These are phyloP conservation scores for Brachystomella parvula DNA, from an alignment of 1,140 invertebrate species.

Conservation along the genomic window DNA sequence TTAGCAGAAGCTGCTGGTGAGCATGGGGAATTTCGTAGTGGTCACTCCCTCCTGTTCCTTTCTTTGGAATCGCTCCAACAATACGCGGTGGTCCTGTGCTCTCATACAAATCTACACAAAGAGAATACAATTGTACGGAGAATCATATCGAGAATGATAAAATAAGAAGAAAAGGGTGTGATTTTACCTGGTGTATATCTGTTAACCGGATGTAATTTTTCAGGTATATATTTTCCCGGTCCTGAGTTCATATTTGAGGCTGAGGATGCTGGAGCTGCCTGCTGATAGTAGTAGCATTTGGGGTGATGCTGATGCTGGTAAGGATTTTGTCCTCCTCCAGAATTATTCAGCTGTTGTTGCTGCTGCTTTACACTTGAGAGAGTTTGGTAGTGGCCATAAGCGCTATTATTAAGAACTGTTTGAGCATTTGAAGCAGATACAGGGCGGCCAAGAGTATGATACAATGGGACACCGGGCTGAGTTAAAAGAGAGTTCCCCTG, in stretches of 20 bases:
- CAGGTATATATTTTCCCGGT: slow-evolving; percentile 32
- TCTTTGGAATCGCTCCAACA: slow-evolving; percentile 68
- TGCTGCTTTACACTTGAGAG: slow-evolving; percentile 22
- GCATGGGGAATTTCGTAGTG: slow-evolving; percentile 39
- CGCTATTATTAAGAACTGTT: slow-evolving; percentile 28
- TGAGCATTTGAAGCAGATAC: slow-evolving; percentile 21
- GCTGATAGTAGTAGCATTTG: slow-evolving; percentile 38
- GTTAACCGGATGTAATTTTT: slow-evolving; percentile 37
- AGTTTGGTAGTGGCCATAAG: slow-evolving; percentile 29
- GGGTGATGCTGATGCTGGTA: slow-evolving; percentile 35
- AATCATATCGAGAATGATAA: slow-evolving; percentile 3
- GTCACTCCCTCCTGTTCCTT: slow-evolving; percentile 29
- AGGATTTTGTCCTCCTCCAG: neutral
- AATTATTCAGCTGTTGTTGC: slow-evolving; percentile 7
- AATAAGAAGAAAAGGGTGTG: neutral
- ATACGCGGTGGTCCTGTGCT: slow-evolving; percentile 49
- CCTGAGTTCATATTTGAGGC: neutral
- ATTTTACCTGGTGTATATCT: slow-evolving; percentile 35
- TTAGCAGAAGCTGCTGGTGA: slow-evolving; percentile 41
- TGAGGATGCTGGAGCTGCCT: slow-evolving; percentile 13
- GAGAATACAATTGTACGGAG: neutral
- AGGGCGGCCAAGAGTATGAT: slow-evolving; percentile 28
- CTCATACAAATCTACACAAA: slow-evolving; percentile 34
- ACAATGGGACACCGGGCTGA: slow-evolving; percentile 25
- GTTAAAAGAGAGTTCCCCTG: slow-evolving; percentile 16